These are phyloP conservation scores for Phytoseiulus persimilis DNA, from an alignment of 2,888 invertebrate species.

Conservation along the genomic window DNA sequence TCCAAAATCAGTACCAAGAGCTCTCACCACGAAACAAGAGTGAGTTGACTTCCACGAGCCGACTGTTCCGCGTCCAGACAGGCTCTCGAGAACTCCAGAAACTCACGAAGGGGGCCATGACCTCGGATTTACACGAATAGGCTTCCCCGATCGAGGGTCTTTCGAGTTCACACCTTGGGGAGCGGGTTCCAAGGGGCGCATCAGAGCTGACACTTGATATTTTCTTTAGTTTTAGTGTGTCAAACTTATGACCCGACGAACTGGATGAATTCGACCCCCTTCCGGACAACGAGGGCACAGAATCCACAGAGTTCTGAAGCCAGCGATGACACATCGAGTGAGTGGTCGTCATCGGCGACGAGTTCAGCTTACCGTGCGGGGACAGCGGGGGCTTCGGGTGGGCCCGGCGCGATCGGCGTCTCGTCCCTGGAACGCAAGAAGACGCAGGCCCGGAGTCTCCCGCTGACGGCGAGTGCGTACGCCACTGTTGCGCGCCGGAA, in stretches of 20 bases:
- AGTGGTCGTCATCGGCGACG: conserved; percentile 22
- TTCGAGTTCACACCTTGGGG: neutral
- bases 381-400: neutral
- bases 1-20: conserved; percentile 38
- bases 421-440: conserved; percentile 33
- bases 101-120: neutral
- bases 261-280: conserved; percentile 38
- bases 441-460: neutral
- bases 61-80: neutral
- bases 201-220: neutral
- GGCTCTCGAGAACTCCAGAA: neutral
- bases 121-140: no score
- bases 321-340: conserved; percentile 28
- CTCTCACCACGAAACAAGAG: conserved; percentile 38
- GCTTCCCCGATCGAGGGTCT: no score
- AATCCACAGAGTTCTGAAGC: conserved; percentile 39
- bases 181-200: neutral
- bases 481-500: conserved; percentile 28
- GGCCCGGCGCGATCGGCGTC: neutral
- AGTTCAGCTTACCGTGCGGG: conserved; percentile 25
- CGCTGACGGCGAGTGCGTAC: conserved; percentile 23
- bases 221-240: conserved; percentile 31
- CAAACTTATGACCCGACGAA: conserved; percentile 37
- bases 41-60: neutral
- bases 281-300: conserved; percentile 32